These are phyloP conservation scores for Diarsia rubi DNA, from an alignment of 2,888 invertebrate genomes.

Conservation along the genomic window DNA sequence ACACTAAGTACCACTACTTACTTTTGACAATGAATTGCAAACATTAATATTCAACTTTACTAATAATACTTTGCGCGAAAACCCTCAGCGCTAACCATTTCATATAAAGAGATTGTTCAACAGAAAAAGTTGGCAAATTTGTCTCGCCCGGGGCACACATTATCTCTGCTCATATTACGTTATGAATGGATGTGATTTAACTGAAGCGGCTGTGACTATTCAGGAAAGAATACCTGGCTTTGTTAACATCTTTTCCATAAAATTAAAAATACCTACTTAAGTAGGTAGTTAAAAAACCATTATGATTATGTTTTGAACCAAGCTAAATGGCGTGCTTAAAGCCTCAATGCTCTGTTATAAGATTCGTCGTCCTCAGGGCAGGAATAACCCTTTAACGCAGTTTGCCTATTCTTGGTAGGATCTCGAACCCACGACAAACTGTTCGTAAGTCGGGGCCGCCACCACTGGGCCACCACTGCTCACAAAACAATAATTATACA, in stretches of 20 bases:
- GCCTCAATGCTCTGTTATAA: not conserved
- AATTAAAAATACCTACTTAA: not conserved
- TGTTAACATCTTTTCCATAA: slow-evolving; percentile 39
- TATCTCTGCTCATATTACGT: slow-evolving; percentile 81
- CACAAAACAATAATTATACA: too few species aligned
- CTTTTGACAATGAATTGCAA: slow-evolving; percentile 65
- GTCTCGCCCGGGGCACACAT: slow-evolving; percentile 81
- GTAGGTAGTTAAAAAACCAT: not conserved
- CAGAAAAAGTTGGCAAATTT: slow-evolving; percentile 83
- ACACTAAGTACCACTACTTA: not conserved
- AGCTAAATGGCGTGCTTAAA: not conserved
- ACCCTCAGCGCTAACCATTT: slow-evolving; percentile 77
- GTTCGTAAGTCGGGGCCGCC: too few species aligned
- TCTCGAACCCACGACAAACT: too few species aligned
- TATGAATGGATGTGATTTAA: slow-evolving; percentile 80
- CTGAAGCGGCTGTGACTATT: slow-evolving; percentile 69
- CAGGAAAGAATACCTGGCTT: slow-evolving; percentile 64
- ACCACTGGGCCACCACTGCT: too few species aligned
- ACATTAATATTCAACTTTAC: slow-evolving; percentile 73
- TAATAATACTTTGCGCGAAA: slow-evolving; percentile 78
- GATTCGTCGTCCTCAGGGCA: not conserved
- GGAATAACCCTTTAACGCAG: too few species aligned
- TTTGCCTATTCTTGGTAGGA: not conserved
- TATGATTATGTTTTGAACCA: not conserved
- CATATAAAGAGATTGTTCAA: slow-evolving; percentile 81